These are phyloP conservation scores for Mesoligia furuncula DNA, from an alignment of 2,888 invertebrate species.

Conservation along the genomic window DNA sequence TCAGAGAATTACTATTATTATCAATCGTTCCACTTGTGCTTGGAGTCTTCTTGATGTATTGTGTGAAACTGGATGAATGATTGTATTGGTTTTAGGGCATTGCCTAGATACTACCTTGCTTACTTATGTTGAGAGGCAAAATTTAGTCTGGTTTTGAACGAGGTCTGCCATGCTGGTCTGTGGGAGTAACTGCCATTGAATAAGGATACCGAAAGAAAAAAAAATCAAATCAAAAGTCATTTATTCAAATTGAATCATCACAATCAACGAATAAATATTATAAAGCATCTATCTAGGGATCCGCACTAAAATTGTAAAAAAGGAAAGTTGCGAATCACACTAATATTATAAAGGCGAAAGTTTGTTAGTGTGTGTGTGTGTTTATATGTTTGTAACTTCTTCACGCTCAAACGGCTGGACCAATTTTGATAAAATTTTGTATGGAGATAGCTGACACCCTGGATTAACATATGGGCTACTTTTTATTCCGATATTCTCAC, in stretches of 20 bases:
- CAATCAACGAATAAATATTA: too few species aligned
- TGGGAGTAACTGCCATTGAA: not conserved
- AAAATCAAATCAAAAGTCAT: too few species aligned
- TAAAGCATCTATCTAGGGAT: not conserved
- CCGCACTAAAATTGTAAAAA: not conserved
- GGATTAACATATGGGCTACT: too few species aligned
- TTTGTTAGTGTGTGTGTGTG: too few species aligned
- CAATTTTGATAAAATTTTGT: too few species aligned
- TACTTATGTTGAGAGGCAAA: not conserved
- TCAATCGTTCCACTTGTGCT: constrained; percentile 24
- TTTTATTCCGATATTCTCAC: too few species aligned
- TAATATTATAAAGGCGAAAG: too few species aligned
- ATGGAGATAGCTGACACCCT: too few species aligned
- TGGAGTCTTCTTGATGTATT: not conserved
- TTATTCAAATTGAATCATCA: too few species aligned
- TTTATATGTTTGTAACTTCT: too few species aligned
- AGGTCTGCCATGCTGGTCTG: too few species aligned
- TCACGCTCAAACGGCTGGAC: too few species aligned
- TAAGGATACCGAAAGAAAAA: not conserved
- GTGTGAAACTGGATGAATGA: not conserved
- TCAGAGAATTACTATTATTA: constrained; percentile 42
- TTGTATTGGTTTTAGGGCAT: not conserved
- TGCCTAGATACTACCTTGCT: not conserved
- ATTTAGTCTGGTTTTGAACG: not conserved
- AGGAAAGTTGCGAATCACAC: not conserved